Conservation (phyloP, 1,140 invertebrate species). For the Diabrotica undecimpunctata region DNA sequence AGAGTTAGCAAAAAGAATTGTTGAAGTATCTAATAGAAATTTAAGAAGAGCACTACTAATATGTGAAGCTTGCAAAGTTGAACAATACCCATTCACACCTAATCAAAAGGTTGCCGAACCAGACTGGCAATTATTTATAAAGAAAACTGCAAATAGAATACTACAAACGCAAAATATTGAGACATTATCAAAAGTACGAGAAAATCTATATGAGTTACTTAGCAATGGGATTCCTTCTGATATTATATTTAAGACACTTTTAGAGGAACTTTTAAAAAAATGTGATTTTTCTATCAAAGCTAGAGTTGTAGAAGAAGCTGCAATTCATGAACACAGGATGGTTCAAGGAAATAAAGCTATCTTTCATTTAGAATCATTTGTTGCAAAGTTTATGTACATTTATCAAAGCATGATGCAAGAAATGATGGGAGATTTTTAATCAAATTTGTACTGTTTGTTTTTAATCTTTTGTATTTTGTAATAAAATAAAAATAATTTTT, state of each 20-base stretch:
- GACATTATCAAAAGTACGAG: conserved; percentile 79
- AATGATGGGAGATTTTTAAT: conserved; percentile 15
- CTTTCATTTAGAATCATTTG: conserved; percentile 95
- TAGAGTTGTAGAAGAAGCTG: conserved; percentile 79
- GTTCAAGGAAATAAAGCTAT: conserved; percentile 90
- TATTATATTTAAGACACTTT: conserved; percentile 85
- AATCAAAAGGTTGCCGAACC: conserved; percentile 82
- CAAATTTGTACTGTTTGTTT: not conserved
- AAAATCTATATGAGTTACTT: conserved; percentile 88
- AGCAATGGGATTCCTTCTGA: conserved; percentile 92
- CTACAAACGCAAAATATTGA: conserved; percentile 83
- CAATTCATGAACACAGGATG: conserved; percentile 87
- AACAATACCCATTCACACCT: conserved; percentile 83
- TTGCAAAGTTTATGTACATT: conserved; percentile 92
- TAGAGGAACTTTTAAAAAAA: conserved; percentile 81
- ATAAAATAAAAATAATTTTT: too few species aligned
- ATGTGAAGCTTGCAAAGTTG: conserved; percentile 90
- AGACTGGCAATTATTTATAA: conserved; percentile 91
- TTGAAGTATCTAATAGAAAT: conserved; percentile 82
- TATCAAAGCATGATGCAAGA: conserved; percentile 52
- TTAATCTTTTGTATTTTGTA: not conserved
- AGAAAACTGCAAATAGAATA: conserved; percentile 84
- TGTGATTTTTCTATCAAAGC: conserved; percentile 88
- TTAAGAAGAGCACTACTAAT: conserved; percentile 90
- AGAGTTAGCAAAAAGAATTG: conserved; percentile 75